Base-by-base conservation (phyloP, 2,113 vertebrate species). In the Physeter macrocephalus region DNA sequence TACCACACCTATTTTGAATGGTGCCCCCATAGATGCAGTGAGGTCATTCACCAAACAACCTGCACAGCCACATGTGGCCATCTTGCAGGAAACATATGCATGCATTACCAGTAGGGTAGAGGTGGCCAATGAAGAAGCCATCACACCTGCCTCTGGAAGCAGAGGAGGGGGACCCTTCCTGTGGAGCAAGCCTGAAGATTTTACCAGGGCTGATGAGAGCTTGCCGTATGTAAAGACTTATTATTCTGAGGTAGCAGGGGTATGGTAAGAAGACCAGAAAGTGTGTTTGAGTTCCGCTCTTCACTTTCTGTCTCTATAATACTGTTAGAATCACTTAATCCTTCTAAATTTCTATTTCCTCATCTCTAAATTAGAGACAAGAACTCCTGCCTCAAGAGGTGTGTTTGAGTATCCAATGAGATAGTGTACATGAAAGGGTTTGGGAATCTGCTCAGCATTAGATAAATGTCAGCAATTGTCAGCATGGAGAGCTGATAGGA, bases 281-380 rank as follows among this genome's bases (percentile, higher is more conserved):
- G 23, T 88, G 29, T 78, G 43, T 93, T 89, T 92, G 82, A 94
- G n/a, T 77, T 49, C 77, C 52, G 12, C 9, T 72, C 52, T 96
- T 95, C 25, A 61, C 69, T 74, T 54, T 83, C 75, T 82, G 25
- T 52, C 31, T 90, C 64, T 80, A 23, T 72, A 49, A 93, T 91
- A 71, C 12, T 72, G 18, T 52, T 29, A 90, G 21, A 75, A 82
- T 85, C 59, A 66, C 72, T 91, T 93, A 69, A 69, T 95, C 27
- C 57, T 78, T 93, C n/a, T 82, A 74, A 78, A 90, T 90, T 92
- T 90, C 18, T n/a, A n/a, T 95, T 87, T 96, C 39, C 29, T 80
- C 69, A 52, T 83, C 36, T 96, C 59, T 88, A 88, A 90, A 64
- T 52, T 67, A 17, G 49, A 14, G n/a, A 57, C 6, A 71, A 96